Percentiles rank a stretch among this genome's conserved stretches.
Conservation (phyloP, 92 coral and sea anemone species). For the Umimayanthus chanpuru region DNA sequence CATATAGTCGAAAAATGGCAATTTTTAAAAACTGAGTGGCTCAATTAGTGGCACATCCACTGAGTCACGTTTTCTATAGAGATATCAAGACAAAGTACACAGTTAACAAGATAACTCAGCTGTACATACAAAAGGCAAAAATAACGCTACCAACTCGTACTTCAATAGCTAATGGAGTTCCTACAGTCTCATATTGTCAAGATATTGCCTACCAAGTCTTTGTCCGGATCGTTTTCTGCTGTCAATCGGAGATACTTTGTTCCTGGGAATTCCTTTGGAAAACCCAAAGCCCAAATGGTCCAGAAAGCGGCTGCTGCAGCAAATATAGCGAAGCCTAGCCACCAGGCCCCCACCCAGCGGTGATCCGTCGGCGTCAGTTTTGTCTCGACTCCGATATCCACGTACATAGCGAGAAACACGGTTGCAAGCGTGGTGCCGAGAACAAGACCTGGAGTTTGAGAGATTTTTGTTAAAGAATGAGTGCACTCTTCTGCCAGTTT, state of each 20-base stretch:
- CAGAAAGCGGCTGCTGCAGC: conserved; percentile 63
- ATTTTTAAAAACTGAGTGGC: neutral
- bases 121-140: neutral
- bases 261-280: conserved; percentile 76
- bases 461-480: neutral
- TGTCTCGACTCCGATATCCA: conserved; percentile 81
- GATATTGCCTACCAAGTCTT: conserved; percentile 45
- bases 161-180: neutral
- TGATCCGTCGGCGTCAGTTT: conserved; percentile 68
- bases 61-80: neutral
- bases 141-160: neutral
- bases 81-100: neutral
- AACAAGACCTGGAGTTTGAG: conserved; percentile 57
- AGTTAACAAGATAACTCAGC: neutral
- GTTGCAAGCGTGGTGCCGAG: conserved; percentile 54
- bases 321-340: conserved; percentile 82
- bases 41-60: neutral
- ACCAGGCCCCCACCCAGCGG: conserved; percentile 96
- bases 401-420: conserved; percentile 77
- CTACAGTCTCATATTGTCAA: too few species aligned
- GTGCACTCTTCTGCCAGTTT: too few species aligned
- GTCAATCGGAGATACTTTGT: conserved; percentile 56
- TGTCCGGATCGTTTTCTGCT: conserved; percentile 36
- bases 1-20: neutral
- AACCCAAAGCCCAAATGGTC: conserved; percentile 76